Percentiles rank a stretch among this genome's conserved stretches.
These are phyloP conservation scores for Prinia subflava DNA, from an alignment of 2,113 vertebrate genomes.

Conservation along the genomic window DNA sequence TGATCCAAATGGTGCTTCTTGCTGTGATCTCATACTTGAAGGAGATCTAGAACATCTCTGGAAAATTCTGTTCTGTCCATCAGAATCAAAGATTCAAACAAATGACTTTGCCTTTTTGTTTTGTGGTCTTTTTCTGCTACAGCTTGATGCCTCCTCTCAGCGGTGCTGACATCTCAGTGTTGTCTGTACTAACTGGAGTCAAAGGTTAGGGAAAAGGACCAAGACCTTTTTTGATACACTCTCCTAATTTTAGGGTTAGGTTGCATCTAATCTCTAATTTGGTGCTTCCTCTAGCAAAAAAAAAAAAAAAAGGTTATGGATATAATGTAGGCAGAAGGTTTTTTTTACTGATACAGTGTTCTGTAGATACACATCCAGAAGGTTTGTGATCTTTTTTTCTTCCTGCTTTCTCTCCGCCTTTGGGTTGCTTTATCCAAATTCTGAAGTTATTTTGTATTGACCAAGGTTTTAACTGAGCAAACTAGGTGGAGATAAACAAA, in stretches of 20 bases:
- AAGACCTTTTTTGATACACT: neutral
- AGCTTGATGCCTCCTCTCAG: neutral
- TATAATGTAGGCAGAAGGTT: neutral
- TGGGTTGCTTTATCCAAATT: neutral
- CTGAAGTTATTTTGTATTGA: neutral
- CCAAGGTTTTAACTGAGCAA: neutral
- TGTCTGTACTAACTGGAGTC: neutral
- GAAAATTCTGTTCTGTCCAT: neutral
- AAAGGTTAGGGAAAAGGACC: neutral
- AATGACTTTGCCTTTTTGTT: neutral
- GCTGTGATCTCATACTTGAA: neutral
- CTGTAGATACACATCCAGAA: neutral
- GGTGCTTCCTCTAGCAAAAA: neutral
- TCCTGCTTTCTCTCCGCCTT: fast-evolving
- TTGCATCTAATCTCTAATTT: neutral
- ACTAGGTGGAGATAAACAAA: neutral
- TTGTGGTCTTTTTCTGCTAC: neutral
- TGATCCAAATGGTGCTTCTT: neutral
- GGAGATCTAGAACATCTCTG: neutral
- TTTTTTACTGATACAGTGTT: neutral
- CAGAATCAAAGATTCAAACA: neutral
- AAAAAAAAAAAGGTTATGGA: neutral
- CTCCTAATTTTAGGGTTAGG: neutral
- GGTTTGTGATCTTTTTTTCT: neutral
- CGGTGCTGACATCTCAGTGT: neutral